Conservation (phyloP, 2,113 vertebrate genomes). For the Dunckerocampus dactyliophorus region DNA sequence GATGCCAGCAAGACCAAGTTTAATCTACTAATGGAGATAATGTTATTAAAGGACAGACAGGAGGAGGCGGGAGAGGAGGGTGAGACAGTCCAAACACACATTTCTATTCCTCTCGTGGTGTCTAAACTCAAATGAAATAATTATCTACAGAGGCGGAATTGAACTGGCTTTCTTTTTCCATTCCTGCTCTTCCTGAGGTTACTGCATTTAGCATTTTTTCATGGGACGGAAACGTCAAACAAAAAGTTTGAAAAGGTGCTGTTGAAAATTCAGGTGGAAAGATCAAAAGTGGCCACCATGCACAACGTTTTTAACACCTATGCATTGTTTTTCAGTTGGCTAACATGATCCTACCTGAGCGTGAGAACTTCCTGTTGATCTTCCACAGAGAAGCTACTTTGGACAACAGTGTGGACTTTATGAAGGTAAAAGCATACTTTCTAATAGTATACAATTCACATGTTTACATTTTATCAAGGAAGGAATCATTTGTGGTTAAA, state of each 20-base stretch:
- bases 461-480: not conserved
- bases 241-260: not conserved
- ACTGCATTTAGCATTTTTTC: not conserved
- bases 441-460: no score
- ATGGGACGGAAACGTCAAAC: not conserved
- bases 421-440: slow-evolving; percentile 74
- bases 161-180: not conserved
- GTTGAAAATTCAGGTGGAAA: no score
- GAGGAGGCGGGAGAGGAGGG: not conserved
- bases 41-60: slow-evolving; percentile 21
- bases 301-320: not conserved
- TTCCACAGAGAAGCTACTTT: slow-evolving; percentile 86
- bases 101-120: not conserved
- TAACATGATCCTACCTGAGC: slow-evolving; percentile 84
- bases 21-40: slow-evolving; percentile 62
- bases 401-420: slow-evolving; percentile 95
- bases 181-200: not conserved
- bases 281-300: not conserved
- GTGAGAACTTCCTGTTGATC: slow-evolving; percentile 92
- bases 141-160: not conserved
- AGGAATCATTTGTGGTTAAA: not conserved
- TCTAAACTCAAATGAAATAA: not conserved
- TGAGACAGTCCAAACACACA: not conserved
- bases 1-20: slow-evolving; percentile 17
- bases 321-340: slow-evolving; percentile 77